These are phyloP conservation scores for Tenthredo livida DNA, from an alignment of 2,888 invertebrate genomes.

Conservation along the genomic window DNA sequence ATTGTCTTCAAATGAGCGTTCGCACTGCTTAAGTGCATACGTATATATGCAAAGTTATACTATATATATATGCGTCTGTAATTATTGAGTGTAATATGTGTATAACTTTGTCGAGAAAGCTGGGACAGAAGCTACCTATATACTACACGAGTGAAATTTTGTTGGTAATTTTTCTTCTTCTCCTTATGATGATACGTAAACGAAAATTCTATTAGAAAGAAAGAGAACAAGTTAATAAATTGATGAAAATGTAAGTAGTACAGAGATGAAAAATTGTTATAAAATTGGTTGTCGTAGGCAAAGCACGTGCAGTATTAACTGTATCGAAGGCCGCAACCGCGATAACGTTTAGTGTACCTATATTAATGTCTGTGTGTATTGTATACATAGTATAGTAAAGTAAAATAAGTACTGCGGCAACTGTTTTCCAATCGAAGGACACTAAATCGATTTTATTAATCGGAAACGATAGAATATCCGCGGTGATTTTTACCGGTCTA, in stretches of 20 bases:
- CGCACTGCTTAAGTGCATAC: not conserved
- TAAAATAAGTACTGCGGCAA: slow-evolving; percentile 17
- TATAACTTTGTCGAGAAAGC: not conserved
- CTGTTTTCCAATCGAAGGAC: not conserved
- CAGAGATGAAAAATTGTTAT: not conserved
- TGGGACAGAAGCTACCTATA: not conserved
- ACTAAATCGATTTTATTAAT: slow-evolving; percentile 25
- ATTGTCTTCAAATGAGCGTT: slow-evolving; percentile 32
- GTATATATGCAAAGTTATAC: not conserved
- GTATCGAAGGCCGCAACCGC: not conserved
- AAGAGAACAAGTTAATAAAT: not conserved
- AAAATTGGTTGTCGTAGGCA: not conserved
- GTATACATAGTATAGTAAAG: not conserved
- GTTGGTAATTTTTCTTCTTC: not conserved
- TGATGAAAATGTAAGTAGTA: not conserved
- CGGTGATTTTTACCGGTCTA: slow-evolving; percentile 26
- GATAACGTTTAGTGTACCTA: not conserved
- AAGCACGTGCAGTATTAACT: slow-evolving; percentile 2
- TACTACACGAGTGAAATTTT: not conserved
- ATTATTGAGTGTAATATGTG: not conserved
- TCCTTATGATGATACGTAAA: not conserved
- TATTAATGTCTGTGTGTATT: not conserved
- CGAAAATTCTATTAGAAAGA: not conserved
- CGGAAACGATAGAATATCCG: not conserved
- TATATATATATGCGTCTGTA: not conserved